Base-by-base conservation (phyloP, 1,140 invertebrate genomes). In the Temnothorax longispinosus region DNA sequence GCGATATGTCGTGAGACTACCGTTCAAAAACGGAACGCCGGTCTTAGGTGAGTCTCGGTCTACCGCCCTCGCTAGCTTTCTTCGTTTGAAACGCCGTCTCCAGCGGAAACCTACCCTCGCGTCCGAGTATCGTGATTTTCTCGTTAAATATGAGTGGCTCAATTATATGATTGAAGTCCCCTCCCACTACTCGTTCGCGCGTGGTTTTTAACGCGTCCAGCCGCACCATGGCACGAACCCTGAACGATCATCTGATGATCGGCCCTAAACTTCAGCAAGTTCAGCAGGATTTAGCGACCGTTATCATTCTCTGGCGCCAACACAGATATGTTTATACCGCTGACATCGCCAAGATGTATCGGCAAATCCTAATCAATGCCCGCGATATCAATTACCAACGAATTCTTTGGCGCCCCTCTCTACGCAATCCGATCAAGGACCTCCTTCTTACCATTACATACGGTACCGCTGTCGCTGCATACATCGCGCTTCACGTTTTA, bases 31-130 rank as follows among this genome's bases (percentile, higher is more conserved):
- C 38, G 38, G n/a, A 7, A n/a, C n/a, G 0, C 7, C n/a, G 27
- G 1, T 21, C 8, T 21, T 67, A 8, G 64, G n/a, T 0, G 10
- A 67, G 1, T 47, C 38, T 3, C 64, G 64, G 0, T 4, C 15
- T 5, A 7, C 6, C 6, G 32, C 62, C 1, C 7, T 64, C 0
- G 6, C 32, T 0, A 18, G 32, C 0, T 0, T 44, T 7, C 0
- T 4, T 1, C 38, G 64, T 1, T 4, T 67, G n/a, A 10, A 67
- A 3, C 64, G 10, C 2, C 64, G 38, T 1, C n/a, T 67, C 21
- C 8, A 8, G 2, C 6, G 15, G 3, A 3, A 21, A 0, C 4
- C 38, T 0, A 1, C 2, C 2, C 21, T 21, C 0, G 64, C n/a
- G 3, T 3, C n/a, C 3, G n/a, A 8, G 2, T 67, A 67, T 4